Base-by-base conservation (phyloP, 2,888 invertebrate species). In the Ctenicera cuprea region DNA sequence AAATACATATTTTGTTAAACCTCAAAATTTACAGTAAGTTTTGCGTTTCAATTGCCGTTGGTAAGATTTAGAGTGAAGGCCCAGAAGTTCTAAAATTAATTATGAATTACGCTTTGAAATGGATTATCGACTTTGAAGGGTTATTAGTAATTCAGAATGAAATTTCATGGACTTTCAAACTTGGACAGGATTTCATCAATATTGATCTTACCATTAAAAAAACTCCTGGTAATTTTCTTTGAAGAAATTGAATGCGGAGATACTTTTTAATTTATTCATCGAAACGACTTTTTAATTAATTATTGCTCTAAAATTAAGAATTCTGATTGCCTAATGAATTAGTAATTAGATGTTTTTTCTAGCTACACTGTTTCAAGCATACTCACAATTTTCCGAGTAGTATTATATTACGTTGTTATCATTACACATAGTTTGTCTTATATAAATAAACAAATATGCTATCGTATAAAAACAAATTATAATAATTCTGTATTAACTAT, bases 401-500 rank as follows among this genome's bases (percentile, higher is more conserved):
- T 26, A n/a, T 26, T 54, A 33, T 54, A 54, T 54, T 54, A 54
- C 12, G 54, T 54, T 54, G 54, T 54, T 54, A 33, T 54, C 54
- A 33, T 59, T 59, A 38, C 59, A 59, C 59, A 59, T 14, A 38
- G n/a, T 59, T 59, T 20, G 16, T 57, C 30, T 50, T 30, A 26
- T 18, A 52, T 38, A 38, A 59, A 38, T 18, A 5, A 59, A 38
- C 38, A 59, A 20, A 59, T 59, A 59, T 38, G 18, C 38, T 38
- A 59, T 20, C 59, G 59, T 38, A 38, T 59, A 38, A 59, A 59
- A 59, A 45, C 18, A 30, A 61, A 45, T 22, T 16, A 48, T 20
- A 48, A 45, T 68, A 38, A 61, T 22, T 63, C 30, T 64, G 37
- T 69, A 73, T 73, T 73, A 73, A 73, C 73, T 73, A 37, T 73